Evolutionary conservation across 2,113 vertebrate species (phyloP).

Genomic region (Tenrec ecaudatus): DNA sequence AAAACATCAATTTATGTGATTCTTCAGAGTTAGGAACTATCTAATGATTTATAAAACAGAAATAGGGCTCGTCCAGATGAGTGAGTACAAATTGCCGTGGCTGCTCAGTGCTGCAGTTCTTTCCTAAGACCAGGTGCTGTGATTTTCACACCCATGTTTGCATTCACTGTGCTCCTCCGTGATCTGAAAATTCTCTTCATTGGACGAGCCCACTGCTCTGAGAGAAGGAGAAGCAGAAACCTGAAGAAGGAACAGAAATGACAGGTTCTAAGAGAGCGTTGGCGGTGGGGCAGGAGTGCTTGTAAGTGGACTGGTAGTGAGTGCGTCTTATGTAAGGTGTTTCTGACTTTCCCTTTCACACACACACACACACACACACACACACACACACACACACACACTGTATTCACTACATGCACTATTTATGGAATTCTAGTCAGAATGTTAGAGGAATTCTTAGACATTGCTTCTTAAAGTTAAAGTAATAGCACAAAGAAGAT

Average conservation of each 20-base stretch:
- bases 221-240: slow-evolving; percentile 64
- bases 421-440: neutral
- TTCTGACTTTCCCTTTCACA: slow-evolving; percentile 31
- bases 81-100: slow-evolving; percentile 63
- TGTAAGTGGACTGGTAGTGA: neutral
- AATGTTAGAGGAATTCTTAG: neutral
- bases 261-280: slow-evolving; percentile 12
- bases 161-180: slow-evolving; percentile 63
- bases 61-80: slow-evolving; percentile 69
- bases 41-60: slow-evolving; percentile 70
- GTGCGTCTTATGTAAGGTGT: neutral
- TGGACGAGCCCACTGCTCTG: slow-evolving; percentile 55
- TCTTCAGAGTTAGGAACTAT: slow-evolving; percentile 73
- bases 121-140: slow-evolving; percentile 68
- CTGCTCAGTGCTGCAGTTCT: slow-evolving; percentile 68
- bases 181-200: slow-evolving; percentile 73
- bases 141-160: slow-evolving; percentile 75
- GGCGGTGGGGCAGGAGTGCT: neutral
- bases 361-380: slow-evolving; percentile 39
- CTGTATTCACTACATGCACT: neutral
- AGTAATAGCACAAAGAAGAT: slow-evolving; percentile 15
- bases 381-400: slow-evolving; percentile 1
- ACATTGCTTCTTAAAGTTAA: slow-evolving; percentile 28
- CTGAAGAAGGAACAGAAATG: slow-evolving; percentile 58
- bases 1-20: slow-evolving; percentile 80